Percentiles rank a stretch among this genome's conserved stretches.
Conservation (phyloP, 2,888 invertebrate genomes). For the Globia sparganii region DNA sequence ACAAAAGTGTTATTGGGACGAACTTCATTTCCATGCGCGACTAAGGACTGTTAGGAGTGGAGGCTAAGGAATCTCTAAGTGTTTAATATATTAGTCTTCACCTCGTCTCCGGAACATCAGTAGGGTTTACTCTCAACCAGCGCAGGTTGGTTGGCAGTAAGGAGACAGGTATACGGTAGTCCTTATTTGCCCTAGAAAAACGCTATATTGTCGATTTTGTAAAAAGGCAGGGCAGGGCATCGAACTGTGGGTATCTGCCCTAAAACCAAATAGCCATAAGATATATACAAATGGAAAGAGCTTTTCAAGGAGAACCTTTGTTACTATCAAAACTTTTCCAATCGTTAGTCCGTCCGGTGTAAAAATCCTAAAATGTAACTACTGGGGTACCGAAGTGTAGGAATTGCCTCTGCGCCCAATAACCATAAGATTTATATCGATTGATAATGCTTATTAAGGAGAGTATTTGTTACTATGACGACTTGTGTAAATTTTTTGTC, state of each 20-base stretch:
- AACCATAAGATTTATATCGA: not conserved
- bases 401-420: not conserved
- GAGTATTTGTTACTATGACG: not conserved
- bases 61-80: constrained; percentile 75
- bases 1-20: constrained; percentile 53
- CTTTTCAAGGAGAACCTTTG: not conserved
- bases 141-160: constrained; percentile 85
- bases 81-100: constrained; percentile 76
- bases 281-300: not conserved
- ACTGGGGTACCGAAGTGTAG: not conserved
- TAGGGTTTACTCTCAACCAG: constrained; percentile 82
- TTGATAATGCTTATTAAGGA: not conserved
- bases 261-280: not conserved
- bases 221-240: not conserved
- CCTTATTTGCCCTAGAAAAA: constrained; percentile 86
- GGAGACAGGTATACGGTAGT: constrained; percentile 85
- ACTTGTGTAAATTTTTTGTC: not conserved
- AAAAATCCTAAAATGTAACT: not conserved
- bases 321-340: not conserved
- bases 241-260: not conserved
- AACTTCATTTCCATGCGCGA: constrained; percentile 70
- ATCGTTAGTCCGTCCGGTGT: not conserved
- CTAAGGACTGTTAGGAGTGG: constrained; percentile 72
- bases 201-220: constrained; percentile 72
- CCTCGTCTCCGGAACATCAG: constrained; percentile 78